Percentiles rank a stretch among this genome's conserved stretches.
phyloP scores from a whole-genome alignment of 2,113 vertebrate species.

The Pyrgilauda ruficollis region DNA sequence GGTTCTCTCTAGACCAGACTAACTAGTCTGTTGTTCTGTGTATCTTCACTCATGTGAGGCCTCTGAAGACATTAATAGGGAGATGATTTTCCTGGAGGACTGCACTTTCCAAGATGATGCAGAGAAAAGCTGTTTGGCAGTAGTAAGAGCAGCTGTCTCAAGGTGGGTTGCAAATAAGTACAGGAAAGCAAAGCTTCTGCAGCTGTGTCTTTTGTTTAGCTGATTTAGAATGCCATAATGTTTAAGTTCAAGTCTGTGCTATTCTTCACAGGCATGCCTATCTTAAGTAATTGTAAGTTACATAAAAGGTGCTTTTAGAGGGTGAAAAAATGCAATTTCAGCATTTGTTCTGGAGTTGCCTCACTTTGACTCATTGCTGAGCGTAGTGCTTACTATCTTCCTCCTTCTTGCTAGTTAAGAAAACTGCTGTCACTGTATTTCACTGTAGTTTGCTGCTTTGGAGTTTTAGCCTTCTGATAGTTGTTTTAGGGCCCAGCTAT shows the following conservation, averaged over 20 bases:
- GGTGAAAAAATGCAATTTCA: background rate
- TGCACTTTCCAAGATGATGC: background rate
- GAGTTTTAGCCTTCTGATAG: background rate
- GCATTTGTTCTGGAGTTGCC: background rate
- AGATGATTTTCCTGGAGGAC: background rate
- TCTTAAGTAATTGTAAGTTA: background rate
- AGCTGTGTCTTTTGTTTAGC: background rate
- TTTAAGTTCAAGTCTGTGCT: background rate
- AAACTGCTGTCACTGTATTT: background rate
- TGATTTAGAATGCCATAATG: background rate
- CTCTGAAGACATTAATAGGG: background rate
- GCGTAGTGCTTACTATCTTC: background rate
- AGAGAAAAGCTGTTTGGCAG: background rate
- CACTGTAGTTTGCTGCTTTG: background rate
- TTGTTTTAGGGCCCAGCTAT: slow-evolving; percentile 11
- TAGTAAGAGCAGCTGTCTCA: background rate
- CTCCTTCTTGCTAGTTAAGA: background rate
- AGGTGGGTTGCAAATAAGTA: background rate
- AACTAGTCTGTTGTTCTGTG: background rate
- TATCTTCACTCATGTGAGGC: background rate
- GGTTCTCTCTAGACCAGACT: background rate
- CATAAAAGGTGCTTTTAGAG: background rate
- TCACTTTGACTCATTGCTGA: rapidly evolving
- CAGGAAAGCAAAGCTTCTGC: background rate
- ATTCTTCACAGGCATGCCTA: background rate